Evolutionary conservation across 2,113 vertebrate genomes (phyloP), one percentile per base, ranked within the genome.

Genomic region (Chinchilla lanigera): DNA sequence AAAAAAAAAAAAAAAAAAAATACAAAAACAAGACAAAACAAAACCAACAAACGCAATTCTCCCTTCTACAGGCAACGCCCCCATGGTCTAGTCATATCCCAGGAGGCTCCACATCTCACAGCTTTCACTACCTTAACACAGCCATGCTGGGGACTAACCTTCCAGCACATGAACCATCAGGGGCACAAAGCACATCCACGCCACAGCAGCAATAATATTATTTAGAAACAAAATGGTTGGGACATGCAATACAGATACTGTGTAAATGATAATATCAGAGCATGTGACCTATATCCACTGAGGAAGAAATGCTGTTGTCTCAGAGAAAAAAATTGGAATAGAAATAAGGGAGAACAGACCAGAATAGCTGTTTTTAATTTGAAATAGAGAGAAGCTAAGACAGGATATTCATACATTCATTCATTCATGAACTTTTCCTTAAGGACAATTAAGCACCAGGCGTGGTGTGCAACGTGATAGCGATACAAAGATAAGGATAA

Each of bases 201-300:
- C 63, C 56, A 38, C 16, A 50, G 38, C 3, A 82, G 52, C 9
- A 12, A 89, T 56, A 63, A 89, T 56, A 58, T 71, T 52, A 95
- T 90, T 94, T 88, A 83, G 58, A 96, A 89, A 92, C 33, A 89
- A 83, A 86, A 93, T 60, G 2, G 14, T 81, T 78, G 38, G 44
- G 16, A 69, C 28, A 33, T 50, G 67, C 7, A 81, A 54, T 35
- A 33, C 30, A 94, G 60, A 63, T 41, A 87, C 44, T 33, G 0
- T 63, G 69, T 89, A 52, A 63, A 69, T n/a, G 11, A 80, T 88
- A 11, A 67, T 44, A 71, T 71, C 20, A 90, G 71, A 93, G 65
- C 12, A 77, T 38, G 47, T 81, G 77, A 69, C 14, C 67, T 93
- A 33, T 54, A 65, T 54, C 47, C 75, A 67, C 26, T 67, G 38